Evolutionary conservation across 2,797 vertebrate genomes (phyloP).

Genomic region (Hemibagrus guttatus): DNA sequence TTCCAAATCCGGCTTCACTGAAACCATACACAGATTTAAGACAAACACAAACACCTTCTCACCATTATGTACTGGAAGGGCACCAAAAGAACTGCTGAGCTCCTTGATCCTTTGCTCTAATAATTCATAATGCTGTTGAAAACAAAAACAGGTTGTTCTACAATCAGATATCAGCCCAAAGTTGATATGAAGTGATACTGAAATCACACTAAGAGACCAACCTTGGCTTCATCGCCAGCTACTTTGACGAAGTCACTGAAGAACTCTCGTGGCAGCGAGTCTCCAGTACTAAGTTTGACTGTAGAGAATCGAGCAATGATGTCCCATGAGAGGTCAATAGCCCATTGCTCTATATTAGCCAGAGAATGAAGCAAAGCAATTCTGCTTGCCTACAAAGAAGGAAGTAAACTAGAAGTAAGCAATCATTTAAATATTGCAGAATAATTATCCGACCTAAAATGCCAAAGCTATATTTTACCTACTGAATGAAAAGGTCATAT

Average conservation of each 20-base stretch:
- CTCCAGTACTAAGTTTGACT: constrained; percentile 58
- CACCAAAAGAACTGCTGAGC: constrained; percentile 68
- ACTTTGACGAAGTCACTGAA: constrained; percentile 73
- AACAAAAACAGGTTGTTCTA: neutral
- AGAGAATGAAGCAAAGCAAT: constrained; percentile 71
- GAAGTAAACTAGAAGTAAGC: constrained; percentile 19
- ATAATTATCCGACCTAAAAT: neutral
- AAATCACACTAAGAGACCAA: constrained; percentile 41
- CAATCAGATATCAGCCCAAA: neutral
- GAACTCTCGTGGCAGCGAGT: constrained; percentile 65
- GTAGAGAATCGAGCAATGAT: constrained; percentile 67
- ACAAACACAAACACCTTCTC: constrained; percentile 39
- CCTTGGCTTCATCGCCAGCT: constrained; percentile 73
- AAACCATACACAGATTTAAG: neutral
- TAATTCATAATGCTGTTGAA: constrained; percentile 67
- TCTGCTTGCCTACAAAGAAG: constrained; percentile 65
- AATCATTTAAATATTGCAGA: neutral
- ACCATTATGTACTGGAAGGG: constrained; percentile 72
- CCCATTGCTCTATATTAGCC: constrained; percentile 75
- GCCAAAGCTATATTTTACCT: neutral
- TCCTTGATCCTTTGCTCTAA: constrained; percentile 66
- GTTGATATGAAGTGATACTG: too few species aligned
- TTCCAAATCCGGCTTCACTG: neutral
- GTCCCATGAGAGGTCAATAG: constrained; percentile 73
- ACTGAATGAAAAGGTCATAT: neutral